phyloP scores from a whole-genome alignment of 2,888 invertebrate species.

The Ischnura elegans region DNA sequence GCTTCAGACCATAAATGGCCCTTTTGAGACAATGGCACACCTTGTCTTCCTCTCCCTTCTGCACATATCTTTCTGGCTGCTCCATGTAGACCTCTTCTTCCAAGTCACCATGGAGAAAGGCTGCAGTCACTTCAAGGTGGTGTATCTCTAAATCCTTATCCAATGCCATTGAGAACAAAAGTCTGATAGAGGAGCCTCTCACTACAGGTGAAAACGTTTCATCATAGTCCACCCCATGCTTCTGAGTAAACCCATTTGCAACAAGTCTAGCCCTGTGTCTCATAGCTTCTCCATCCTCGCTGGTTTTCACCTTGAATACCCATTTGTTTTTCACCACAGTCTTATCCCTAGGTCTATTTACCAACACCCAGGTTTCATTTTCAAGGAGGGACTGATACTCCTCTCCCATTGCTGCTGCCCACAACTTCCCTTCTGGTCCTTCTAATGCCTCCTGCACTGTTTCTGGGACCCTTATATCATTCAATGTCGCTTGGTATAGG shows the following conservation, averaged over 20 bases:
- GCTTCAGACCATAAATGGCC: slow-evolving; percentile 72
- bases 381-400: not conserved
- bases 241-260: not conserved
- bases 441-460: not conserved
- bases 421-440: not conserved
- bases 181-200: slow-evolving; percentile 5
- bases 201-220: slow-evolving; percentile 68
- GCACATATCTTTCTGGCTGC: slow-evolving; percentile 70
- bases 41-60: slow-evolving; percentile 23
- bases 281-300: not conserved
- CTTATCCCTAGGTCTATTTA: not conserved
- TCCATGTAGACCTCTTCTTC: slow-evolving; percentile 70
- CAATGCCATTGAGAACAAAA: not conserved
- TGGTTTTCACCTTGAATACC: not conserved
- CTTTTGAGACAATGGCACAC: slow-evolving; percentile 71
- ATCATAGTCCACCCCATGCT: slow-evolving; percentile 71
- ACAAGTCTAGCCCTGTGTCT: not conserved
- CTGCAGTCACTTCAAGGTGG: not conserved
- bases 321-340: not conserved
- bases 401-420: not conserved
- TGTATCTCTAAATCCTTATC: not conserved
- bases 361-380: not conserved
- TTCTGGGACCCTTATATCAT: not conserved
- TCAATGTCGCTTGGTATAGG: not conserved
- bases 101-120: slow-evolving; percentile 23